Evolutionary conservation across 2,113 vertebrate genomes (phyloP).

Genomic region (Forbesichthys papilliferus): DNA sequence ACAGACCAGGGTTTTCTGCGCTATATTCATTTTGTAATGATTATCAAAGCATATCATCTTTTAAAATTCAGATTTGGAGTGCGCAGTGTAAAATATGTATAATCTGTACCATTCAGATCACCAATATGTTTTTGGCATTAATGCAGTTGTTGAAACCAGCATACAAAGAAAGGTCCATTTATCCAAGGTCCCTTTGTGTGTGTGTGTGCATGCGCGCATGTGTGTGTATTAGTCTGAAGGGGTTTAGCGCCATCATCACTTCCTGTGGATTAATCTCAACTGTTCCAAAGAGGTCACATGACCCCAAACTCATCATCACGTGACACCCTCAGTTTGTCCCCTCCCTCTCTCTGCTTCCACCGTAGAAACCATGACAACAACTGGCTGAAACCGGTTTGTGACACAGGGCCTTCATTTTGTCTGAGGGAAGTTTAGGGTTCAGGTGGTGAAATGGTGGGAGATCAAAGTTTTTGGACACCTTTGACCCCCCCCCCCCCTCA

Average conservation of each 20-base stretch:
- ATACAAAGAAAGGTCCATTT: slow-evolving; percentile 31
- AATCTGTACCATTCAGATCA: slow-evolving; percentile 11
- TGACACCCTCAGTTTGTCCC: slow-evolving; percentile 70
- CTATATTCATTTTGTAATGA: slow-evolving; percentile 2
- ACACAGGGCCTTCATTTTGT: slow-evolving; percentile 88
- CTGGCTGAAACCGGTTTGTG: slow-evolving; percentile 85
- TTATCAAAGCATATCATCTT: slow-evolving; percentile 25
- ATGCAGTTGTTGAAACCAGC: slow-evolving; percentile 29
- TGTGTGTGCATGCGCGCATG: slow-evolving; percentile 34
- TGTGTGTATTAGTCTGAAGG: slow-evolving; percentile 39
- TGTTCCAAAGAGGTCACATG: slow-evolving; percentile 83
- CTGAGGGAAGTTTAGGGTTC: slow-evolving; percentile 79
- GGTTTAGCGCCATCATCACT: slow-evolving; percentile 75
- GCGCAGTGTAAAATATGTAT: slow-evolving; percentile 10
- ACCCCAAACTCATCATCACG: slow-evolving; percentile 78
- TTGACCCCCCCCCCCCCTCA: not conserved
- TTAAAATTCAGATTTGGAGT: not conserved
- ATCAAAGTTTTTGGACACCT: slow-evolving; percentile 49
- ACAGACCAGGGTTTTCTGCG: slow-evolving; percentile 10
- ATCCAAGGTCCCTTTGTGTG: slow-evolving; percentile 33
- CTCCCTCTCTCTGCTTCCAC: slow-evolving; percentile 68
- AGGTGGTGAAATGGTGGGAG: slow-evolving; percentile 84
- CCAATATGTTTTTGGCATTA: slow-evolving; percentile 17
- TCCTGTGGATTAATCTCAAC: slow-evolving; percentile 85
- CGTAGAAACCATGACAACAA: slow-evolving; percentile 87